Evolutionary conservation across 2,888 invertebrate species (phyloP).

Genomic region (Seira sanloemensis): DNA sequence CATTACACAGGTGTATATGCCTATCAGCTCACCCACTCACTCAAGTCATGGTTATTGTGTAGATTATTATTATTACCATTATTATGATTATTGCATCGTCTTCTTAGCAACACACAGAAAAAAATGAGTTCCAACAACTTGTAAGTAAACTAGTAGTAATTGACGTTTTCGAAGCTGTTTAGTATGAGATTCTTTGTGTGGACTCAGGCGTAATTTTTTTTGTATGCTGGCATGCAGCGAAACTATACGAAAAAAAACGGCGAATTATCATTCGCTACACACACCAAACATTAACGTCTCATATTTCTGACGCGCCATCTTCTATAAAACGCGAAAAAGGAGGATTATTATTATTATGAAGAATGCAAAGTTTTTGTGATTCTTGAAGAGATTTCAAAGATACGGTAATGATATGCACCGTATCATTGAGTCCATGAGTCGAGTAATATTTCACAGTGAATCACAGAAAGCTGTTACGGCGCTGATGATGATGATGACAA

Average conservation of each 20-base stretch:
- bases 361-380: too few relatives aligned
- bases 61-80: conserved; percentile 56
- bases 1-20: neutral
- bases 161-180: conserved; percentile 56
- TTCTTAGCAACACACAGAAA: conserved; percentile 25
- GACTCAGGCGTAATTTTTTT: conserved; percentile 12
- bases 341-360: too few relatives aligned
- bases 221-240: neutral
- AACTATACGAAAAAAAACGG: neutral
- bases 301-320: conserved; percentile 16
- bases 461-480: too few relatives aligned
- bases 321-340: neutral
- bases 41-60: conserved; percentile 39
- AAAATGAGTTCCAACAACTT: neutral
- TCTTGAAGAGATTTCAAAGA: too few relatives aligned
- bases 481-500: conserved; percentile 62
- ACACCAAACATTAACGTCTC: conserved; percentile 23
- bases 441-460: too few relatives aligned
- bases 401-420: too few relatives aligned
- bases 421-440: too few relatives aligned
- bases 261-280: neutral
- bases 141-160: conserved; percentile 51
- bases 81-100: conserved; percentile 51
- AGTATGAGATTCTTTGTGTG: neutral
- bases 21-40: conserved; percentile 27